Evolutionary conservation across 2,113 vertebrate genomes (phyloP).

Genomic region (Rissa tridactyla): DNA sequence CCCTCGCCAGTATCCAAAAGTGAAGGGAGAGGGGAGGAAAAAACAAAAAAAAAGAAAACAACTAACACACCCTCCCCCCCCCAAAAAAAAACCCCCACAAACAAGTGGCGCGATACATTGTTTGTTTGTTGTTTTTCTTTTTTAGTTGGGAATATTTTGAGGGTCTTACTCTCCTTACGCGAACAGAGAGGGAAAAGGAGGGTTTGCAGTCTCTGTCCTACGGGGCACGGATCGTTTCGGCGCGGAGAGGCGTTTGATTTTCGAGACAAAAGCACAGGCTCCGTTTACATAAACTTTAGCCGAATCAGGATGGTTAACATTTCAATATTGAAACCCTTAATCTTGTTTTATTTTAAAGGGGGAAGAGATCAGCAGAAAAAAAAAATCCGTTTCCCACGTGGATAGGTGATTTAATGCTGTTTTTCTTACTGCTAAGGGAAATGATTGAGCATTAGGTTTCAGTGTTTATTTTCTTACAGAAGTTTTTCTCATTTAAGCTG

Average conservation of each 20-base stretch:
- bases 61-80: background rate
- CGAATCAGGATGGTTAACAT: constrained; percentile 4
- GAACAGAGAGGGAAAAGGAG: background rate
- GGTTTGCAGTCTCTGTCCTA: background rate
- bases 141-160: background rate
- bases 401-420: constrained; percentile 78
- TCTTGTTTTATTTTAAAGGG: constrained; percentile 54
- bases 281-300: constrained; percentile 53
- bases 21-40: background rate
- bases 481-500: constrained; percentile 81
- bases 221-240: background rate
- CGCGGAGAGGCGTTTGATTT: background rate
- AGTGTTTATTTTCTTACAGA: constrained; percentile 83
- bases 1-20: background rate
- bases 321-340: constrained; percentile 61
- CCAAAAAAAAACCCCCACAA: background rate
- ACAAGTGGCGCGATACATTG: background rate
- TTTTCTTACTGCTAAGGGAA: constrained; percentile 78
- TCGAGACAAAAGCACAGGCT: background rate
- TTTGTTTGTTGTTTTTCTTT: background rate
- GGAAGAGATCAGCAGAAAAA: constrained; percentile 8
- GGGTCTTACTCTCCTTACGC: background rate
- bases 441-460: constrained; percentile 81
- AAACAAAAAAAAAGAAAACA: background rate
- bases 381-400: constrained; percentile 74